Evolutionary conservation across 2,888 invertebrate species (phyloP).

Genomic region (Cheilosia soror): DNA sequence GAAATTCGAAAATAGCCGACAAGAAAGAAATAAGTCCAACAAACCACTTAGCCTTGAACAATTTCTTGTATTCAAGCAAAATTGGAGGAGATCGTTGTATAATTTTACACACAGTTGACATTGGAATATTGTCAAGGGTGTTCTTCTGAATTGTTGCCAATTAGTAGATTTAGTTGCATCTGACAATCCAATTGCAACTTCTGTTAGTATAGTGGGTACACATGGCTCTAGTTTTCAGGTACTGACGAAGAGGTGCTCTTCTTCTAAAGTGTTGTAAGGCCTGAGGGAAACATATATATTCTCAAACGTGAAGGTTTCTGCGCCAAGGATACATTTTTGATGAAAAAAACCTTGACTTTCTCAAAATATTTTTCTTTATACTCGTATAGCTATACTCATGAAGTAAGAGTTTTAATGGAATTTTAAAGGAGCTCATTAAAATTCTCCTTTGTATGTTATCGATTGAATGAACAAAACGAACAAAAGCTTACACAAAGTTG

Average conservation of each 20-base stretch:
- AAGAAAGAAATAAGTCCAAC: constrained; percentile 17
- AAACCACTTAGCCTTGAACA: constrained; percentile 35
- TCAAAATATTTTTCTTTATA: not conserved
- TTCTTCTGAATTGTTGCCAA: constrained; percentile 46
- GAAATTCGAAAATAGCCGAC: constrained; percentile 1
- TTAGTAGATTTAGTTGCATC: constrained; percentile 20
- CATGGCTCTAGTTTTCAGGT: not conserved
- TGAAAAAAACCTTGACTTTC: constrained; percentile 16
- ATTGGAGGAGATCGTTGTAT: constrained; percentile 17
- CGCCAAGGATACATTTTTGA: constrained; percentile 7
- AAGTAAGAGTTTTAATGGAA: constrained; percentile 13
- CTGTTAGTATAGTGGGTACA: not conserved
- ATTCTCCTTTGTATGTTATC: not conserved
- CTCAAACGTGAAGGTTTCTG: constrained; percentile 17
- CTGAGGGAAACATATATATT: constrained; percentile 1
- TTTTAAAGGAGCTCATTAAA: constrained; percentile 27
- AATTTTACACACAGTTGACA: constrained; percentile 36
- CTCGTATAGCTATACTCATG: too few relatives aligned
- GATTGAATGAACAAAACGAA: not conserved
- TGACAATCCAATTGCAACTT: not conserved
- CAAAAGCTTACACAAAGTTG: not conserved
- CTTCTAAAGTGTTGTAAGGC: constrained; percentile 6
- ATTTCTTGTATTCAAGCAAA: constrained; percentile 25
- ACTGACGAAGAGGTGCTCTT: constrained; percentile 18
- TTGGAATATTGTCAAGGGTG: constrained; percentile 29